These are phyloP conservation scores for Notothenia coriiceps DNA, from an alignment of 2,113 vertebrate species.

Conservation along the genomic window DNA sequence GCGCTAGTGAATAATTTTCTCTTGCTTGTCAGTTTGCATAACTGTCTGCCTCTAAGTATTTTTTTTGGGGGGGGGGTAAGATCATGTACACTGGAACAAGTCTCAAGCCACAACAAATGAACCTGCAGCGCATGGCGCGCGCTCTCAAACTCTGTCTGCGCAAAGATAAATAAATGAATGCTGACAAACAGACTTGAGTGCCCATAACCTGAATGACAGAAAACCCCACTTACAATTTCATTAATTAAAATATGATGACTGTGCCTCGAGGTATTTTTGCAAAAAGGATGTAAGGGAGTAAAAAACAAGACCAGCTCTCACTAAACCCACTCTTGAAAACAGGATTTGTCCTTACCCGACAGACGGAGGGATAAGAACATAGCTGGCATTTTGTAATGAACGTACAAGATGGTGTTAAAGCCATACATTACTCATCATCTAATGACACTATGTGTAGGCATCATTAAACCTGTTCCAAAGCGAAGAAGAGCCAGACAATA, in stretches of 20 bases:
- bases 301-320: constrained; percentile 2
- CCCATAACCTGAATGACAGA: constrained; percentile 33
- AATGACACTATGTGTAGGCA: constrained; percentile 25
- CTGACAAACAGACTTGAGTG: constrained; percentile 32
- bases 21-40: neutral
- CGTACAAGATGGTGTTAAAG: constrained; percentile 38
- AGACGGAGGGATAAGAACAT: constrained; percentile 29
- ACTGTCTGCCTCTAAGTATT: neutral
- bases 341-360: constrained; percentile 23
- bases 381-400: constrained; percentile 30
- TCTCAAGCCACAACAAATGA: neutral
- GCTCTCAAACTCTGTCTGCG: neutral
- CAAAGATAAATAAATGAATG: neutral
- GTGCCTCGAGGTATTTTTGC: constrained; percentile 33
- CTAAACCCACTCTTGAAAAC: constrained; percentile 50
- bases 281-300: constrained; percentile 42
- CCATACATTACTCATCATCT: constrained; percentile 38
- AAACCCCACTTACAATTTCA: constrained; percentile 47
- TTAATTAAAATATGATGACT: constrained; percentile 57
- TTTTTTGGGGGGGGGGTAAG: neutral
- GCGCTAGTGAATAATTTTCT: neutral
- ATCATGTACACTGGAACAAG: neutral
- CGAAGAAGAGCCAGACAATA: constrained; percentile 33
- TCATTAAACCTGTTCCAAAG: constrained; percentile 10
- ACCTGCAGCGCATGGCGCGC: neutral